Percentiles rank a stretch among this genome's conserved stretches.
Evolutionary conservation across 2,113 vertebrate genomes (phyloP).

Genomic region (human (Homo sapiens)): GRCh38 chr5:171140501-171141000

Average conservation of each 20-base stretch:
- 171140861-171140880: not conserved
- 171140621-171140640: not conserved
- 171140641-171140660: not conserved
- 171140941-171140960: not conserved
- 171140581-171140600: not conserved
- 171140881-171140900: not conserved
- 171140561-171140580: not conserved
- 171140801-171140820: not conserved
- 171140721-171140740: not conserved
- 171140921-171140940: not conserved
- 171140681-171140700: not conserved
- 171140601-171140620: not conserved
- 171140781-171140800: not conserved
- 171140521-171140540: not conserved
- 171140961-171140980: slow-evolving; percentile 19
- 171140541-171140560: not conserved
- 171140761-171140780: not conserved
- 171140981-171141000: not conserved
- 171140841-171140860: not conserved
- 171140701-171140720: not conserved
- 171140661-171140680: not conserved
- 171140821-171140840: not conserved
- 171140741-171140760: not conserved
- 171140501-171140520: not conserved
- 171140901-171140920: not conserved